Conservation (phyloP, 2,113 vertebrate genomes). For the Malurus elegans region DNA sequence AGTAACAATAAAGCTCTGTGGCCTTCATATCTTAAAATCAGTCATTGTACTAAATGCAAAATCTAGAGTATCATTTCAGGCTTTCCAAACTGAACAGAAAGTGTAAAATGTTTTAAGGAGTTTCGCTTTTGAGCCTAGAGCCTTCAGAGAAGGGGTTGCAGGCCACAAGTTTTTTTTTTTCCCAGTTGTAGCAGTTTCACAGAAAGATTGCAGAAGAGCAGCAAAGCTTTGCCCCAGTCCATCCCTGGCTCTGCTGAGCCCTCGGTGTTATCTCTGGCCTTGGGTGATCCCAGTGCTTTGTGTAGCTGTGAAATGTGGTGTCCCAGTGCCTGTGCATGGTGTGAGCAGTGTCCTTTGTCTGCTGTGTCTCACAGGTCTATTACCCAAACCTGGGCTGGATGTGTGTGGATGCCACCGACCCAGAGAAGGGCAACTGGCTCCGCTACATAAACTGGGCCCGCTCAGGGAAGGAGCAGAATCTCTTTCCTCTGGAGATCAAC, state of each 20-base stretch:
- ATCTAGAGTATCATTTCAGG: not conserved
- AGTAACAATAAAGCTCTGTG: not conserved
- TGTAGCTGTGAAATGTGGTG: not conserved
- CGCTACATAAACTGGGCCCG: slow-evolving; percentile 92
- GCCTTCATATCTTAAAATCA: not conserved
- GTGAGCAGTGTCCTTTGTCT: not conserved
- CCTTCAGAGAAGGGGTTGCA: not conserved
- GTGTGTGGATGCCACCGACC: slow-evolving; percentile 94
- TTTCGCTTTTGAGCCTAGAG: not conserved
- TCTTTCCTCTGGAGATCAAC: slow-evolving; percentile 93
- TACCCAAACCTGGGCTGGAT: slow-evolving; percentile 92
- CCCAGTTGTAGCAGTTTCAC: not conserved
- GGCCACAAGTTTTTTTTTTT: rapidly evolving
- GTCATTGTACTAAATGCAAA: not conserved
- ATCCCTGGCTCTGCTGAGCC: not conserved
- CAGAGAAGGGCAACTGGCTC: slow-evolving; percentile 90
- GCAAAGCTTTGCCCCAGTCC: rapidly evolving
- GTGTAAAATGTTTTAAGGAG: not conserved
- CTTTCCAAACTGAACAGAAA: not conserved
- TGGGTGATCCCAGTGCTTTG: rapidly evolving
- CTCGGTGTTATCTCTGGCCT: not conserved
- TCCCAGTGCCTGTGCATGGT: rapidly evolving
- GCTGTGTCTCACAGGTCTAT: slow-evolving; percentile 75
- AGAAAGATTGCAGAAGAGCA: not conserved
- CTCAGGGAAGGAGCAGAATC: slow-evolving; percentile 89